Base-by-base conservation (phyloP, 35 echinoderm and acorn worm species). In the Heliocidaris tuberculata region DNA sequence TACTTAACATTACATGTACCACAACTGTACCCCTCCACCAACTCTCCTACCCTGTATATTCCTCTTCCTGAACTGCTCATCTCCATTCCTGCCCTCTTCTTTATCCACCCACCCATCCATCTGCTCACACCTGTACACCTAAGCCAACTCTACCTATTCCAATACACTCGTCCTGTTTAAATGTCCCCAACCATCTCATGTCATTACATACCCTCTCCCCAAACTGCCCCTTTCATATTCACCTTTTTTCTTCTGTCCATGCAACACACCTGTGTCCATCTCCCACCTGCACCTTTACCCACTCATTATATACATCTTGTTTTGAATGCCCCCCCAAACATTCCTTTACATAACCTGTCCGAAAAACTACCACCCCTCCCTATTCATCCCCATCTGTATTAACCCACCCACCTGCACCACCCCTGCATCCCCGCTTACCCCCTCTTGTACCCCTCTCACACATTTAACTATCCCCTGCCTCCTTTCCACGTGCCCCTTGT, bases 401-500 rank as follows among this genome's bases (percentile, higher is more conserved):
- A 48, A 5, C 9, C 35, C 94, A 94, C 31, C 60, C 32, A 30
- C 32, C 49, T 30, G 21, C 60, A 31, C 32, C 90, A 61, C 90
- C 71, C 16, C 52, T 48, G 31, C 91, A 86, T 93, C 56, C 16
- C 30, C 54, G 49, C 31, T 32, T 95, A 52, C 86, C 50, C 48
- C 90, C 31, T 32, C 60, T 24, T 35, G n/a, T 89, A 42, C 87
- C 31, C 31, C 31, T 35, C 31, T 49, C 48, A 49, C 89, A 9
- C 91, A 49, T 48, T n/a, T 30, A 32, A n/a, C 49, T 2, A 16
- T 29, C 50, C 47, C 16, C 91, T 50, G n/a, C 48, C 50, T 52
- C 47, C 91, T 71, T 85, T 94, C 13, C 48, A 10, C 94, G 35
- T 86, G 30, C 71, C 48, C 88, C 94, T 54, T 95, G 86, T 96